A percentile compares a stretch with the other conserved stretches of the same genome.
Evolutionary conservation across 2,888 invertebrate species (phyloP).

Genomic region (Tinea trinotella): DNA sequence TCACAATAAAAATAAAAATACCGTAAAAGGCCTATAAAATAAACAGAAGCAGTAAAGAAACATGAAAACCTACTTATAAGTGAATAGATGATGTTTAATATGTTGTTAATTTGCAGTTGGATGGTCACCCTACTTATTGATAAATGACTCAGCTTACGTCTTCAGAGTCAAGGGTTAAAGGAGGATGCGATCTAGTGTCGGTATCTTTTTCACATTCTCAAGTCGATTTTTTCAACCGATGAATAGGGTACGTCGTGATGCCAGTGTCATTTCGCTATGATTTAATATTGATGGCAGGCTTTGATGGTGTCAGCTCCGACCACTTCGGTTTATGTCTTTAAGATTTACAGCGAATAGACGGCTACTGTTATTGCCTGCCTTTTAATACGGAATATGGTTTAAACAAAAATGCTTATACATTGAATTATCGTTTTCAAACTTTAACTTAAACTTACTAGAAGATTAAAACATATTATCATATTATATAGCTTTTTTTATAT

Average conservation of each 20-base stretch:
- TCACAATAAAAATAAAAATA: too few relatives aligned
- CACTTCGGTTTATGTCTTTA: neutral
- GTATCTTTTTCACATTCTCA: conserved; percentile 49
- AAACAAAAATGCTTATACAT: neutral
- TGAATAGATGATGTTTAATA: too few relatives aligned
- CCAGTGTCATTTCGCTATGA: conserved; percentile 48
- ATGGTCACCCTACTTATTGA: conserved; percentile 52
- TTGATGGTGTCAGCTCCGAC: conserved; percentile 38
- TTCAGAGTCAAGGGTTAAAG: conserved; percentile 60
- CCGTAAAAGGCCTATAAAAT: too few relatives aligned
- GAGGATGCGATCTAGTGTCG: conserved; percentile 53
- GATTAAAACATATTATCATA: too few relatives aligned
- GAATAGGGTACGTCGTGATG: conserved; percentile 15
- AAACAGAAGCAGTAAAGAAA: too few relatives aligned
- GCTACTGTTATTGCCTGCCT: conserved; percentile 7
- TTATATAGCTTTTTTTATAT: too few relatives aligned
- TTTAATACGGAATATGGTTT: neutral
- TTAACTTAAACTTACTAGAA: too few relatives aligned
- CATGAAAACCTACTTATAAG: too few relatives aligned
- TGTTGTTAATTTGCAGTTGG: neutral
- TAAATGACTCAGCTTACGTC: conserved; percentile 62
- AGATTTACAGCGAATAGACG: conserved; percentile 14
- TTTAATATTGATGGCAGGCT: conserved; percentile 60
- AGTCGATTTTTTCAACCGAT: conserved; percentile 40
- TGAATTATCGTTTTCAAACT: too few relatives aligned